phyloP scores from a whole-genome alignment of 2,113 vertebrate species.

The Bungarus multicinctus region DNA sequence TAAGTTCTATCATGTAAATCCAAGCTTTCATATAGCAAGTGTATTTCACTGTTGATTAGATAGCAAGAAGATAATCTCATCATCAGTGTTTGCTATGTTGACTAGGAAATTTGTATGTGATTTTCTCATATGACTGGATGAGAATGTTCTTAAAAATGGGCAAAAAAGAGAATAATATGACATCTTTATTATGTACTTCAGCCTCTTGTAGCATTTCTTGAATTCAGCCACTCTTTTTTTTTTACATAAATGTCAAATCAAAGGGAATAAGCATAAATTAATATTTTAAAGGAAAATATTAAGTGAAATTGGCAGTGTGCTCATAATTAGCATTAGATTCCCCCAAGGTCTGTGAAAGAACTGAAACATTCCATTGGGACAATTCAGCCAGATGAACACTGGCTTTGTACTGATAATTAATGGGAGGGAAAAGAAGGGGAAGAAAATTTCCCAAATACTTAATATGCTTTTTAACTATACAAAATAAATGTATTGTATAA shows the following conservation, averaged over 20 bases:
- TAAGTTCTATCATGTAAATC: background rate
- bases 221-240: background rate
- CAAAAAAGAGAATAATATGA: background rate
- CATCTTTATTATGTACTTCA: background rate
- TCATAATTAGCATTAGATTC: constrained; percentile 31
- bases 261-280: constrained; percentile 36
- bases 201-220: background rate
- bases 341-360: constrained; percentile 11
- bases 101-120: background rate
- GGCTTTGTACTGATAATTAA: background rate
- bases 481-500: background rate
- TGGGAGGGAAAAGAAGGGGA: background rate
- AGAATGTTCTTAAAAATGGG: background rate
- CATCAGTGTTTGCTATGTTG: background rate
- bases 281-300: constrained; percentile 53
- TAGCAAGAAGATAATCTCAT: background rate
- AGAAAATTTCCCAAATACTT: background rate
- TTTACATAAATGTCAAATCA: constrained; percentile 18
- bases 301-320: constrained; percentile 50
- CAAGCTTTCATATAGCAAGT: background rate
- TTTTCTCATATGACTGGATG: background rate
- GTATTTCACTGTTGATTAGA: background rate
- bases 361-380: background rate
- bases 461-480: background rate
- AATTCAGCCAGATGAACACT: background rate